These are phyloP conservation scores for Zaprionus lachaisei DNA, from an alignment of 1,140 invertebrate genomes.

Conservation along the genomic window DNA sequence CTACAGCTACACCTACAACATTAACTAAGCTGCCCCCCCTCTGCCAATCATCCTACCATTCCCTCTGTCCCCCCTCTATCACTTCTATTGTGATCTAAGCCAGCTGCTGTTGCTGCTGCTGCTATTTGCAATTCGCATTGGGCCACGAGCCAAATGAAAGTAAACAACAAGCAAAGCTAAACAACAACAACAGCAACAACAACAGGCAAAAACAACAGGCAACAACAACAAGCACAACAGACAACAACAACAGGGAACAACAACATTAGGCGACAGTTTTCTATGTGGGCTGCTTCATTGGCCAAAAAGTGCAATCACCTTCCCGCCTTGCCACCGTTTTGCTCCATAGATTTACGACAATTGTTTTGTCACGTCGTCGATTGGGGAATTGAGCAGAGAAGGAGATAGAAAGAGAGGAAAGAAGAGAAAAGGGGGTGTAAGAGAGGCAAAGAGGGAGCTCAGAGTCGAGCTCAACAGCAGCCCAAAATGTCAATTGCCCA, in stretches of 20 bases:
- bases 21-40: background rate
- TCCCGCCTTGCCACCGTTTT: conserved; percentile 44
- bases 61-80: background rate
- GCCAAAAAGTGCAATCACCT: conserved; percentile 53
- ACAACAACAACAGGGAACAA: background rate
- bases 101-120: conserved; percentile 17
- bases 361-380: conserved; percentile 76
- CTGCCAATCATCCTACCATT: background rate
- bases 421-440: background rate
- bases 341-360: conserved; percentile 76
- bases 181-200: conserved; percentile 12
- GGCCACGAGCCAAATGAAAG: conserved; percentile 77
- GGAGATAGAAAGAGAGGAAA: background rate
- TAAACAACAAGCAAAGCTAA: conserved; percentile 51
- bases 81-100: conserved; percentile 10
- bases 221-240: conserved; percentile 7
- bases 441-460: background rate
- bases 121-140: conserved; percentile 27
- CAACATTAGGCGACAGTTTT: conserved; percentile 38
- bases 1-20: background rate
- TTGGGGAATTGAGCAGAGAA: conserved; percentile 16
- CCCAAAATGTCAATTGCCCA: conserved; percentile 75
- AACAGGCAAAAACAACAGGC: conserved; percentile 22
- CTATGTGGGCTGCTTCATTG: conserved; percentile 53
- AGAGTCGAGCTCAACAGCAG: conserved; percentile 42